A percentile compares a stretch with the other conserved stretches of the same genome.
Evolutionary conservation across 2,888 invertebrate genomes (phyloP).

Genomic region (Cantharis lateralis): DNA sequence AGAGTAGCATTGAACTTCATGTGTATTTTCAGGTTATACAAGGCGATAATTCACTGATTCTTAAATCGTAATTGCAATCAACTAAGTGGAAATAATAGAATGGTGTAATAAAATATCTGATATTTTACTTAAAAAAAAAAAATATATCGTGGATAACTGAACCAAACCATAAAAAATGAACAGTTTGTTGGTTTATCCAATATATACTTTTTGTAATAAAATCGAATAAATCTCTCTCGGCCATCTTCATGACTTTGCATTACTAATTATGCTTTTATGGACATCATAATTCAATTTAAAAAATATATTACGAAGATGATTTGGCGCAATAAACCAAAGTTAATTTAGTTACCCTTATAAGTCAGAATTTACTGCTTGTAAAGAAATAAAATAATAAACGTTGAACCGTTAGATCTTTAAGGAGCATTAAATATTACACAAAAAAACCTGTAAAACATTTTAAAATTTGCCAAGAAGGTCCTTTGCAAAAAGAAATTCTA

Average conservation of each 20-base stretch:
- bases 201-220: no score
- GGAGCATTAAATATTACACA: slow-evolving; percentile 2
- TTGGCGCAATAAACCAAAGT: not conserved
- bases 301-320: not conserved
- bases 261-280: not conserved
- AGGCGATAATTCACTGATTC: slow-evolving; percentile 28
- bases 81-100: slow-evolving; percentile 9
- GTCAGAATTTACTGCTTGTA: not conserved
- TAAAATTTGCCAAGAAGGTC: not conserved
- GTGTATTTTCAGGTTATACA: slow-evolving; percentile 34
- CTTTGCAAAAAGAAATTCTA: slow-evolving; percentile 6
- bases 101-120: slow-evolving; percentile 1
- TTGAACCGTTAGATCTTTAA: not conserved
- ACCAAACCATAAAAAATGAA: not conserved
- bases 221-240: no score
- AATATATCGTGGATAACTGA: not conserved
- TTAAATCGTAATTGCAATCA: slow-evolving; percentile 18
- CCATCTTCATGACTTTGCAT: not conserved
- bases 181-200: no score
- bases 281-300: not conserved
- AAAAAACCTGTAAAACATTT: not conserved
- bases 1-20: slow-evolving; percentile 39
- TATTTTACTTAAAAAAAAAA: not conserved
- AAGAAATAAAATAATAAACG: not conserved
- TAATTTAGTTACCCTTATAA: not conserved